Percentiles rank a stretch among this genome's conserved stretches.
Conservation (phyloP, 2,797 vertebrate species). For the Crocodylus rhombifer region DNA sequence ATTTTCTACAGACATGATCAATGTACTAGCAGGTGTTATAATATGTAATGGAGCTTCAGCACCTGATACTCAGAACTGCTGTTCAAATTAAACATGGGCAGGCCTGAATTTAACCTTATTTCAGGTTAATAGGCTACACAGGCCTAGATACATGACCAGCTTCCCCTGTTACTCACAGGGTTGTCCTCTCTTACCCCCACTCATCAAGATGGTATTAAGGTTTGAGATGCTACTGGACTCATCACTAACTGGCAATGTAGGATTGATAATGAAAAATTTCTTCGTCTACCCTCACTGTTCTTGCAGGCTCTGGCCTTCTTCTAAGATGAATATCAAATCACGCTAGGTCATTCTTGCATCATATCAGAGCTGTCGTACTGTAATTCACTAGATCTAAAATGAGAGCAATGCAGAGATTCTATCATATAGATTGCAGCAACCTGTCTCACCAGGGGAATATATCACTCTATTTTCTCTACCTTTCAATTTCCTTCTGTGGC, state of each 20-base stretch:
- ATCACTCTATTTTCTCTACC: too few species aligned
- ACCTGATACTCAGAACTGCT: background rate
- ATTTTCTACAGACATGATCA: background rate
- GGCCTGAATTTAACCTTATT: background rate
- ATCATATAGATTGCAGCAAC: too few species aligned
- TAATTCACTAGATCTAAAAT: too few species aligned
- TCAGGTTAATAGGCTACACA: background rate
- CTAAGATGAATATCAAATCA: too few species aligned
- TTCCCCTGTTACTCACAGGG: conserved; percentile 36
- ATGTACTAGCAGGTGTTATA: background rate
- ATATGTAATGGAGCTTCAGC: background rate
- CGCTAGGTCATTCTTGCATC: too few species aligned
- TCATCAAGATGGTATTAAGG: conserved; percentile 22
- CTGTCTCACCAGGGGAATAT: too few species aligned
- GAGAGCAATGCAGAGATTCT: too few species aligned
- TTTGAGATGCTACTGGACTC: conserved; percentile 18
- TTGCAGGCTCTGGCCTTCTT: background rate
- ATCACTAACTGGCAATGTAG: background rate
- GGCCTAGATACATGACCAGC: conserved; percentile 13
- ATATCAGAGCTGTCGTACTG: too few species aligned
- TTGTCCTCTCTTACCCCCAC: background rate
- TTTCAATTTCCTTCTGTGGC: background rate
- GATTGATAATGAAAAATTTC: background rate
- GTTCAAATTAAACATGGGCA: background rate
- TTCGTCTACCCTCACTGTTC: background rate